These are phyloP conservation scores for Drosophila nannoptera DNA, from an alignment of 1,140 invertebrate species.

Conservation along the genomic window DNA sequence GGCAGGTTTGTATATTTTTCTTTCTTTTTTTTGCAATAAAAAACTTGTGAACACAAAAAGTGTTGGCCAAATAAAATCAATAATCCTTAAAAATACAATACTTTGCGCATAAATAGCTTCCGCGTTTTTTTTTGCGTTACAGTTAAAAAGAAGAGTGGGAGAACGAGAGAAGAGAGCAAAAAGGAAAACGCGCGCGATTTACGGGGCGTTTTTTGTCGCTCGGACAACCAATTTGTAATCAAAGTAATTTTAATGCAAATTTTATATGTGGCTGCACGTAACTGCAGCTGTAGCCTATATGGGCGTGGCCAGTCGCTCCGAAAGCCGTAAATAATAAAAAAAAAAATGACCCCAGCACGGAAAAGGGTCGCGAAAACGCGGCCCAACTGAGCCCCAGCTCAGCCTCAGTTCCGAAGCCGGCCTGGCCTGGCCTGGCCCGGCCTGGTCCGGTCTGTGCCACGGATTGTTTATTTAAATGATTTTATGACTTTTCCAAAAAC, in stretches of 20 bases:
- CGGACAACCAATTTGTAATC: conserved; percentile 70
- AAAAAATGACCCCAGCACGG: conserved; percentile 15
- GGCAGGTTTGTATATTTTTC: neutral
- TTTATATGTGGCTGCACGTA: conserved; percentile 70
- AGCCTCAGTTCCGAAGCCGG: neutral
- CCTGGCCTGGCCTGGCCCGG: too few species aligned
- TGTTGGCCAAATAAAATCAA: conserved; percentile 64
- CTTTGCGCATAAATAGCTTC: conserved; percentile 60
- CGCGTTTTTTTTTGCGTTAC: conserved; percentile 43
- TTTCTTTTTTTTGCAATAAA: too few species aligned
- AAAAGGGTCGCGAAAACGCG: conserved; percentile 34
- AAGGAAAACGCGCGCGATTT: conserved; percentile 46
- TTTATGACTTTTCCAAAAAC: conserved; percentile 68
- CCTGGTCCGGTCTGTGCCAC: neutral
- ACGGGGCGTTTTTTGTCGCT: conserved; percentile 25
- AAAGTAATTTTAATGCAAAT: conserved; percentile 77
- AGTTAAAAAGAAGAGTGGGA: conserved; percentile 1
- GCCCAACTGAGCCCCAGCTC: neutral
- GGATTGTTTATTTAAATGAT: conserved; percentile 71
- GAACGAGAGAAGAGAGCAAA: neutral
- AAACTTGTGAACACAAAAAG: conserved; percentile 15
- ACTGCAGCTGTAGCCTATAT: conserved; percentile 31
- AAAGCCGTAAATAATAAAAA: conserved; percentile 63
- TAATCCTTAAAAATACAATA: conserved; percentile 72
- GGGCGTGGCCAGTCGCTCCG: conserved; percentile 31